A percentile compares a stretch with the other conserved stretches of the same genome.
Conservation (phyloP, 2,797 vertebrate genomes). For the Diplodus puntazzo region DNA sequence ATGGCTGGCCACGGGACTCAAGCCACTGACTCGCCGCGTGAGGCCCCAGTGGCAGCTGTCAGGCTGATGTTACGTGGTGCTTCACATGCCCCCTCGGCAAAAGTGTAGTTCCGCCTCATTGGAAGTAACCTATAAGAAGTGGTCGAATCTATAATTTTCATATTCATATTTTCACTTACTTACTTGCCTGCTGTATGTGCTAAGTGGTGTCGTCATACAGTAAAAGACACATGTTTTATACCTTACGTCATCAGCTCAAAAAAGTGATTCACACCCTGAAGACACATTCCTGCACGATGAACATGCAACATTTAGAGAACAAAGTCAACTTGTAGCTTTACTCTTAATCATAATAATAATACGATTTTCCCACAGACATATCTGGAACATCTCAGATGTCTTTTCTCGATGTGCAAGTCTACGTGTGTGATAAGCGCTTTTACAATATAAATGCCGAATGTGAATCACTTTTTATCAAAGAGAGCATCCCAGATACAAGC, state of each 20-base stretch:
- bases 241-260: constrained; percentile 7
- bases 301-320: constrained; percentile 19
- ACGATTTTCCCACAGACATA: background rate
- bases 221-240: background rate
- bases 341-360: constrained; percentile 5
- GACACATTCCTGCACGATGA: constrained; percentile 37
- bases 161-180: too few relatives aligned
- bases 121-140: background rate
- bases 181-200: too few relatives aligned
- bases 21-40: background rate
- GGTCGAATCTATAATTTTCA: too few relatives aligned
- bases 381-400: constrained; percentile 10
- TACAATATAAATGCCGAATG: constrained; percentile 25
- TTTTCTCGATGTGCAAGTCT: constrained; percentile 9
- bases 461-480: constrained; percentile 33
- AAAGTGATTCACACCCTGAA: constrained; percentile 26
- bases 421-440: constrained; percentile 18
- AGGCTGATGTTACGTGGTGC: background rate
- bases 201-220: background rate
- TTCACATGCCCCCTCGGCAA: background rate
- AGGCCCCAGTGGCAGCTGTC: background rate
- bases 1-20: background rate
- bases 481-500: constrained; percentile 15
- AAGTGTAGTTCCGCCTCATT: background rate
- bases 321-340: constrained; percentile 16